Evolutionary conservation across 1,140 invertebrate species (phyloP), one percentile per base, ranked within the genome.

Genomic region (Plutomurus gul): DNA sequence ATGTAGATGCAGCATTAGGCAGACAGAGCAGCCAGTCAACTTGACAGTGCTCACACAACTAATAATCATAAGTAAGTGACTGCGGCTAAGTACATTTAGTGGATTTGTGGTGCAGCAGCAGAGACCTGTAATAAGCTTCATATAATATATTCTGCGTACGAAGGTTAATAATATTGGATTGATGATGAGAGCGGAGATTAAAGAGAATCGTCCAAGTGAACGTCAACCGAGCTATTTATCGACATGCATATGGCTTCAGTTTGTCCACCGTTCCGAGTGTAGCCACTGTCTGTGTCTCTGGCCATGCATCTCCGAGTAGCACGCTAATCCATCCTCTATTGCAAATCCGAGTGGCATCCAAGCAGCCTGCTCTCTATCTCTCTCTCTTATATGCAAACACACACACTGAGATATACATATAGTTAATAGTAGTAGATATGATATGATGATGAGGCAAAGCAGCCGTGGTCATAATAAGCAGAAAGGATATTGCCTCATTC

Each of bases 401-500:
- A 46, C 40, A 46, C 40, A 46, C 10, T 18, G 10, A n/a, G 13
- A 56, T 56, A 56, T 30, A 37, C 36, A 73, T 16, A 18, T 1
- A 22, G 37, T 16, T 51, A 75, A 47, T 72, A 30, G 56, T 51
- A 75, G 30, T 72, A 30, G 56, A 36, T 65, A 65, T 65, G 56
- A 65, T 65, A 65, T 60, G 5, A 60, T 60, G 51, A 60, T 60
- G 39, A 43, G 11, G 25, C 13, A 8, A 27, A 30, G 43, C 37
- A 36, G 56, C 27, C 27, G 25, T 65, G 76, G 51, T 65, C 40
- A 74, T 27, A 78, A 78, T 78, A 71, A 78, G 56, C 71, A 78
- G 30, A 77, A 30, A 60, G 77, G 77, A 78, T 74, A 78, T 78
- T 78, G 77, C 77, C 77, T 74, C 77, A 77, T 77, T 78, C 77